Conservation (phyloP, 2,888 invertebrate genomes). For the Epistrophe eligans region DNA sequence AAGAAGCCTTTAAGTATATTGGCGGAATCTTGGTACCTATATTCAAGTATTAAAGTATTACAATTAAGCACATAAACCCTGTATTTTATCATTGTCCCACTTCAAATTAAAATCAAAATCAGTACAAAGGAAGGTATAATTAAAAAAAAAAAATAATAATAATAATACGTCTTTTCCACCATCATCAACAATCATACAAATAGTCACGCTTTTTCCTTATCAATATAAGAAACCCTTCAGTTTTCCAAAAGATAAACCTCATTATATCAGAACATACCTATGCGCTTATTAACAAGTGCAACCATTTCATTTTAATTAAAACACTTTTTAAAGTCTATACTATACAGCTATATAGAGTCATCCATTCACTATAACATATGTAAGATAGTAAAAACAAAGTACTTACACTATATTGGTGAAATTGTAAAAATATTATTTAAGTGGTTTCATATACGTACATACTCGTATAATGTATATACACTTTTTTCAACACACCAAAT, state of each 20-base stretch:
- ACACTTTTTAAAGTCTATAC: neutral
- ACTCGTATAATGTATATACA: no score
- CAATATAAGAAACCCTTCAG: conserved; percentile 1
- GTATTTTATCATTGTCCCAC: conserved; percentile 10
- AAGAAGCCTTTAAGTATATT: neutral
- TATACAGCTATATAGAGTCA: no score
- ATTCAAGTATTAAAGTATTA: neutral
- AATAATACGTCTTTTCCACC: neutral
- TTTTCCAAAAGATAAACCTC: neutral
- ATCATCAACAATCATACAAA: neutral
- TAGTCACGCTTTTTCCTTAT: neutral
- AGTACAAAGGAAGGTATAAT: neutral
- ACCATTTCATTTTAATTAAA: conserved; percentile 2
- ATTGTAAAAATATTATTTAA: neutral
- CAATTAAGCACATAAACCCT: conserved; percentile 7
- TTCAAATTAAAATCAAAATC: neutral
- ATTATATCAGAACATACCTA: neutral
- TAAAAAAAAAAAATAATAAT: neutral
- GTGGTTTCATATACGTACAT: neutral
- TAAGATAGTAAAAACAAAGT: neutral
- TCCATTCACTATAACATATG: neutral
- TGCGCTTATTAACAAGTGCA: neutral
- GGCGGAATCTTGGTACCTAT: neutral
- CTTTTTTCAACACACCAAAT: neutral
- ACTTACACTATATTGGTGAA: conserved; percentile 32